Conservation (phyloP, 1,140 invertebrate genomes). For the Dendrolimus punctatus region DNA sequence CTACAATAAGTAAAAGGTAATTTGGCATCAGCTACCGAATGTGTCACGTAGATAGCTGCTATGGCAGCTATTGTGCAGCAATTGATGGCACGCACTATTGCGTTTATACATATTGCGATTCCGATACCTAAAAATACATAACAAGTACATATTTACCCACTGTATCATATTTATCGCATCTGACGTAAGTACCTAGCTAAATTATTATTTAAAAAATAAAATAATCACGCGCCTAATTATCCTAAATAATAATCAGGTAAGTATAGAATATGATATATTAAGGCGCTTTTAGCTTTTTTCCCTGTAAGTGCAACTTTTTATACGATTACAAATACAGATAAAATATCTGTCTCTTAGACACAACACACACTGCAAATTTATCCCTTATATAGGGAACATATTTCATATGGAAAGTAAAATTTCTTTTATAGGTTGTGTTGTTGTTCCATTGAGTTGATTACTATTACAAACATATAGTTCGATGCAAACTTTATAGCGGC, state of each 20-base stretch:
- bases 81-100: slow-evolving; percentile 41
- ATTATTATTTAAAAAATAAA: too few relatives aligned
- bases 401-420: too few relatives aligned
- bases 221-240: too few relatives aligned
- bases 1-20: slow-evolving; percentile 48
- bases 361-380: background rate
- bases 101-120: slow-evolving; percentile 55
- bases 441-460: background rate
- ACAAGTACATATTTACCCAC: background rate
- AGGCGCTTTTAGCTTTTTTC: too few relatives aligned
- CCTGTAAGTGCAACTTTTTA: too few relatives aligned
- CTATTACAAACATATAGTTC: background rate
- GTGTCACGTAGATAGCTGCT: slow-evolving; percentile 32
- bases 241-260: too few relatives aligned
- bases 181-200: too few relatives aligned
- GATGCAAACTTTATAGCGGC: too few relatives aligned
- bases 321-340: too few relatives aligned
- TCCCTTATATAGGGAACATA: background rate
- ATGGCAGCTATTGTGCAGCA: slow-evolving; percentile 45
- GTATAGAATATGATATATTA: too few relatives aligned
- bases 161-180: too few relatives aligned
- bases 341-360: background rate
- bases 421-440: background rate
- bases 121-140: slow-evolving; percentile 36
- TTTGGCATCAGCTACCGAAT: slow-evolving; percentile 32